Evolutionary conservation across 2,113 vertebrate species (phyloP), one percentile per base, ranked within the genome.

Genomic region (Shinisaurus crocodilurus): DNA sequence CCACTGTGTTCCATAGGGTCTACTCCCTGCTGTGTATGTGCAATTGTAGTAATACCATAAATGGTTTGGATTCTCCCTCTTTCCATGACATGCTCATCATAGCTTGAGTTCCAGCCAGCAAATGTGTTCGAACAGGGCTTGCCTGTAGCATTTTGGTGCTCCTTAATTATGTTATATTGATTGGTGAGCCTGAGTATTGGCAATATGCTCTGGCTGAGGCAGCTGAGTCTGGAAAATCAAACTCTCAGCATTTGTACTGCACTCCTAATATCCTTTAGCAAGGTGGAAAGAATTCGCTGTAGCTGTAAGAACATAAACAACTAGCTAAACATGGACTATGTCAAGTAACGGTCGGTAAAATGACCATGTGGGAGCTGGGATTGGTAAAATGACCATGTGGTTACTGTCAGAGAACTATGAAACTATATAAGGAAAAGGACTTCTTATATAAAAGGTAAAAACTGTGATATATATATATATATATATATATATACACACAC

Each of bases 81-180:
- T 76, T 75, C 70, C 12, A 63, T 50, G 40, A 65, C 45, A 48
- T 10, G 9, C 40, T 84, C 81, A 63, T 57, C 70, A 29, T 40
- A 48, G 70, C 70, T 48, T 89, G 54, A 45, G 23, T 65, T 84
- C 40, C 23, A 65, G 20, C 60, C 57, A 77, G 82, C 34, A 84
- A 40, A 84, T 67, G 82, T 48, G 43, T 48, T 29, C 72, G 65
- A 83, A 37, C 15, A 2, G 40, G 57, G 25, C 72, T 54, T 29
- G 82, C 82, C n/a, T 57, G 72, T 23, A 90, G 74, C 63, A 67
- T 54, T 76, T 27, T 54, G 54, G 85, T 40, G 23, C 60, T 12
- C 72, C 43, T 90, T 90, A 77, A 85, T 90, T 85, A 79, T 69
- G 43, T 77, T 85, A 3, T 79, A 85, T 90, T 69, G 89, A 85